Conservation (phyloP, 2,888 invertebrate species). For the Antitype chi region DNA sequence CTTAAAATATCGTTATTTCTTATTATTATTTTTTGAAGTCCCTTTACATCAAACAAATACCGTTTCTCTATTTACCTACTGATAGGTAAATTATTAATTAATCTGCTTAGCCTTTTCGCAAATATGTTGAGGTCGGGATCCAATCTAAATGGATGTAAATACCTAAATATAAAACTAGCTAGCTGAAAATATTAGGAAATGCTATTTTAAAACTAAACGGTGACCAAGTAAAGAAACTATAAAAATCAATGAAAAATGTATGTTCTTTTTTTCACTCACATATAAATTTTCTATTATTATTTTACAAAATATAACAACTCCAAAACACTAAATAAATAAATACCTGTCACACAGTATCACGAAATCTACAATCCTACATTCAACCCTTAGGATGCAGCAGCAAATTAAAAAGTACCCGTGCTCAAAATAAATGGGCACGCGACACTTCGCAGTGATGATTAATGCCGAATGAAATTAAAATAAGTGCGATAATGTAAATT, state of each 20-base stretch:
- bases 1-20: background rate
- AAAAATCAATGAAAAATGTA: too few species aligned
- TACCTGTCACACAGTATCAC: conserved; percentile 58
- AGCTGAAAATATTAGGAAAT: background rate
- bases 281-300: too few species aligned
- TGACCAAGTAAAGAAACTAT: background rate
- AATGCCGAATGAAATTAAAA: conserved; percentile 88
- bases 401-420: conserved; percentile 81
- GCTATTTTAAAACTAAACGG: background rate
- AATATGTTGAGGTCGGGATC: background rate
- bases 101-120: background rate
- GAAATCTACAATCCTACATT: conserved; percentile 69
- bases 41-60: background rate
- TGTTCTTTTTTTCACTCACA: too few species aligned
- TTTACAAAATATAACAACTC: conserved; percentile 20
- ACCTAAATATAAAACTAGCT: background rate
- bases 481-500: conserved; percentile 86
- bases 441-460: conserved; percentile 81
- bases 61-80: background rate
- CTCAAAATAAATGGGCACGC: conserved; percentile 75
- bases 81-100: background rate
- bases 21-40: background rate
- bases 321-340: conserved; percentile 51
- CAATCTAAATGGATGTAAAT: background rate
- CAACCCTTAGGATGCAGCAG: conserved; percentile 76